Base-by-base conservation (phyloP, 2,797 vertebrate species). In the Eupleurogrammus muticus region DNA sequence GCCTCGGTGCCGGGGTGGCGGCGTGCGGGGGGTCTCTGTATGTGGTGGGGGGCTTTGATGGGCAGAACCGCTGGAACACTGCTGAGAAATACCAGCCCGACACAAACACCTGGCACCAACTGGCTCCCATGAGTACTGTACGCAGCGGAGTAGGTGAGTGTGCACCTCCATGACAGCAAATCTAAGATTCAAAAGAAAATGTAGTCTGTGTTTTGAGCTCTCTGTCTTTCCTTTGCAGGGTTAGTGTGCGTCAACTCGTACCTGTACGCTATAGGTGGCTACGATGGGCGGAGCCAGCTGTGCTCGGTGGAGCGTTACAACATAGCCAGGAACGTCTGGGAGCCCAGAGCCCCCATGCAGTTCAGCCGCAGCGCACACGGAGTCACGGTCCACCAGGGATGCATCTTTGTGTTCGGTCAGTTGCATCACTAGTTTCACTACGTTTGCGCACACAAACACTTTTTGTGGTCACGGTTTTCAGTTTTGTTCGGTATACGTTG, bases 61-160 rank as follows among this genome's bases (percentile, higher is more conserved):
- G 95, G 1, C 88, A 92, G 80, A 93, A 87, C 75, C 93, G 95
- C 63, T 94, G 93, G 91, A 92, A 90, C 83, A 93, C 92, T 0
- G 94, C 88, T 1, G 95, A 96, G 61, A 92, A 92, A 68, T 96
- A 94, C 87, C 91, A 92, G 20, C 93, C 94, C 1, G 95, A 95
- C 70, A 90, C 89, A 1, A 93, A 95, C 88, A 87, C 83, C 35
- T 96, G 95, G 95, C 87, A 92, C 4, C 91, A 86, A 4, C 70
- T 95, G 66, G 90, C 93, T n/a, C 90, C 94, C 32, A 95, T 95
- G 95, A 86, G 53, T 64, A 91, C 89, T 0, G 70, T 90, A 13
- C 93, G 95, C 73, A 95, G 95, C 2, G 95, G 95, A 14, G 89
- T 95, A 34, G 95, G 95, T 96, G 75, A 91, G 91, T 81, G 42